Evolutionary conservation across 1,140 invertebrate species (phyloP), one percentile per base, ranked within the genome.

Genomic region (Chrysopa pallens): DNA sequence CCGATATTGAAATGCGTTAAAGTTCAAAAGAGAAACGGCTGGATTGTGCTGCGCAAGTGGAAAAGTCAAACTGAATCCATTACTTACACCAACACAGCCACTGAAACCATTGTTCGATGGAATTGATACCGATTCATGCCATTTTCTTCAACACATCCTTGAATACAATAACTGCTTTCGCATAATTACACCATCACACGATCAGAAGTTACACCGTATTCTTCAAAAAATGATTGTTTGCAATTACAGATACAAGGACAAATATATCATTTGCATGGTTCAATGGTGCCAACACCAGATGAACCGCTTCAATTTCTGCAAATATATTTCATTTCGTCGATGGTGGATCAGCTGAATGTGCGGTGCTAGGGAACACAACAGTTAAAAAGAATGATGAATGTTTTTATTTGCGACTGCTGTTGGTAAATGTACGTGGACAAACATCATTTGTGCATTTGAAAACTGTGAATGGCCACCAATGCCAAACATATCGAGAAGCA

Each of bases 401-500:
- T n/a, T n/a, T n/a, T n/a, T n/a, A n/a, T n/a, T n/a, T n/a, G n/a
- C n/a, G n/a, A n/a, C n/a, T n/a, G n/a, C n/a, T n/a, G n/a, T n/a
- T n/a, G n/a, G n/a, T n/a, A n/a, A n/a, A n/a, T n/a, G n/a, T n/a
- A n/a, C n/a, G n/a, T n/a, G n/a, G n/a, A n/a, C n/a, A n/a, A n/a
- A n/a, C n/a, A n/a, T n/a, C n/a, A n/a, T n/a, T n/a, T n/a, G 62
- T 63, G 8, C 60, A 64, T 52, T 42, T 63, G 36, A 55, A 63
- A 51, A 62, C 63, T 54, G 56, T 8, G 39, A 33, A 40, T 42
- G 38, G 39, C 52, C 58, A 47, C 55, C 53, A 40, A 39, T 46
- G 28, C 62, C 62, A 46, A 67, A n/a, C n/a, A n/a, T n/a, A n/a
- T n/a, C n/a, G n/a, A n/a, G n/a, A n/a, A n/a, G n/a, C n/a, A n/a